Percentiles rank a stretch among this genome's conserved stretches.
Conservation (phyloP, 1,140 invertebrate species). For the Bombus picipes region DNA sequence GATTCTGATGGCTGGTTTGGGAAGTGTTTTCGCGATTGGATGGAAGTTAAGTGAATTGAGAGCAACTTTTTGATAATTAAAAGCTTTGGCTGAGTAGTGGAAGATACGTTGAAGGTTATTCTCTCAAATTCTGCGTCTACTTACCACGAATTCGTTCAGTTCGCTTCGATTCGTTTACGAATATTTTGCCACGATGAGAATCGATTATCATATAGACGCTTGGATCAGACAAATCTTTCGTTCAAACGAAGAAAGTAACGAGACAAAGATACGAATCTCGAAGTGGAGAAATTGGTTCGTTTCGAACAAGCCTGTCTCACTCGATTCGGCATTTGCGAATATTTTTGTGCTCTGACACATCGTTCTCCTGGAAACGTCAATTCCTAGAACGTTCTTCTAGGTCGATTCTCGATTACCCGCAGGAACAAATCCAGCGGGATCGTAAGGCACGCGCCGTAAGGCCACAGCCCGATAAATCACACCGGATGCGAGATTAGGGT, state of each 20-base stretch:
- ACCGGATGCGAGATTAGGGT: slow-evolving; percentile 49
- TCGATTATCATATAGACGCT: too few relatives aligned
- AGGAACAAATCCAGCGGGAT: slow-evolving; percentile 7
- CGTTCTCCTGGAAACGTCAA: slow-evolving; percentile 6
- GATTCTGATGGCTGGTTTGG: not conserved
- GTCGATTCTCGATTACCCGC: slow-evolving; percentile 22
- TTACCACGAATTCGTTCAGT: too few relatives aligned
- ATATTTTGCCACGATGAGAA: not conserved
- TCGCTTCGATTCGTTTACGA: not conserved
- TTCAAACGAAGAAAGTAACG: too few relatives aligned
- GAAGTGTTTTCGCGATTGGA: not conserved
- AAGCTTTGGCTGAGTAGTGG: too few relatives aligned
- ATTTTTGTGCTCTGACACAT: not conserved
- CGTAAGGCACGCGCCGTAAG: not conserved
- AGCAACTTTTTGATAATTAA: not conserved
- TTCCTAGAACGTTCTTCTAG: not conserved
- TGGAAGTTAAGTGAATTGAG: slow-evolving; percentile 15
- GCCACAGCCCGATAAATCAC: slow-evolving; percentile 69
- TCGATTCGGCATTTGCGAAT: not conserved
- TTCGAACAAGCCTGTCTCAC: too few relatives aligned
- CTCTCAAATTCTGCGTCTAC: too few relatives aligned
- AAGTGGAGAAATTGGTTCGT: too few relatives aligned
- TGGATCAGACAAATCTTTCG: too few relatives aligned
- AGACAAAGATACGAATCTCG: too few relatives aligned
- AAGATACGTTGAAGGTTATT: too few relatives aligned